Conservation (phyloP, 2,797 vertebrate genomes). For the Rachycentron canadum region DNA sequence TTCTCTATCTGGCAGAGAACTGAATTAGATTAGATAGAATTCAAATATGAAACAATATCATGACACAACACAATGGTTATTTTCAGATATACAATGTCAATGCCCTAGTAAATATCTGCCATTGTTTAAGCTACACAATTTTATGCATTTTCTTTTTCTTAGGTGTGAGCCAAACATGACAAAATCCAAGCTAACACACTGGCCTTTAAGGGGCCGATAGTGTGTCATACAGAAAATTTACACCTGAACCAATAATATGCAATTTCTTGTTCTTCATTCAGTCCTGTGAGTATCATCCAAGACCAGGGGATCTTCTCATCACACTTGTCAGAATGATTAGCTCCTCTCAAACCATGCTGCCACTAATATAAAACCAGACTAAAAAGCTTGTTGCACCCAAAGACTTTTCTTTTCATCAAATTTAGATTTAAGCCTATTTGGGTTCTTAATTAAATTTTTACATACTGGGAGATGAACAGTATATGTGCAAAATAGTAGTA, state of each 20-base stretch:
- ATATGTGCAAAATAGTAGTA: neutral
- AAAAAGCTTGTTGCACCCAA: neutral
- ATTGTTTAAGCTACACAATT: neutral
- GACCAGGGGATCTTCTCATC: neutral
- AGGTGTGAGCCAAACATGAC: neutral
- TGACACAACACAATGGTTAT: neutral
- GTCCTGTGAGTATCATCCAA: constrained; percentile 3
- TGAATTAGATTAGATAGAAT: constrained; percentile 28
- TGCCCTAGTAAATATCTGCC: neutral
- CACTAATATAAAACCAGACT: constrained; percentile 17
- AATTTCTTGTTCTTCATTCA: neutral
- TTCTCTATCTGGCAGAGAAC: constrained; percentile 20
- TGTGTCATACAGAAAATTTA: neutral
- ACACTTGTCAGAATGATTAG: constrained; percentile 22
- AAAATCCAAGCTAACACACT: neutral
- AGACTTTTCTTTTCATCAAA: neutral
- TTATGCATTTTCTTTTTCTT: neutral
- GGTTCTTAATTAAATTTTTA: neutral
- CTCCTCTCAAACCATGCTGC: neutral
- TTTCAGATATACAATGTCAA: neutral
- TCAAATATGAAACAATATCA: constrained; percentile 8
- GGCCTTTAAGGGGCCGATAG: neutral
- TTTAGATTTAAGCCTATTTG: neutral
- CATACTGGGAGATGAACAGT: neutral
- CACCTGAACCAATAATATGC: neutral